Conservation (phyloP, 2,797 vertebrate genomes). For the Heliangelus exortis region DNA sequence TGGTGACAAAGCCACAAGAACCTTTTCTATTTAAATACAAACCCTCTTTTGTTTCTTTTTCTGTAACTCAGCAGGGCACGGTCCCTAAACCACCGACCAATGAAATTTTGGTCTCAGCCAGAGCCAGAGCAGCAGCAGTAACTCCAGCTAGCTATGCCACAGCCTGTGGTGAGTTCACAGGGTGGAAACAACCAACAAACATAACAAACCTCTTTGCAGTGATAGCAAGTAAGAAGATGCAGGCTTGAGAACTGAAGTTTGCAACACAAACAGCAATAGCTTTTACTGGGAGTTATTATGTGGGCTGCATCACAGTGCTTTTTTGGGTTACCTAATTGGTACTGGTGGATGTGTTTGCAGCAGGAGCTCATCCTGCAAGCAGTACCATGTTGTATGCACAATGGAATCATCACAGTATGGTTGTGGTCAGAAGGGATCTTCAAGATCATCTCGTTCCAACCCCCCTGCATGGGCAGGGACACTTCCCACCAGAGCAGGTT, state of each 20-base stretch:
- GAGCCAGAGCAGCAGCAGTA: neutral
- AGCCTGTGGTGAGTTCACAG: neutral
- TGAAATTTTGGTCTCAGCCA: neutral
- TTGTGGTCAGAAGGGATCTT: too few species aligned
- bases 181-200: neutral
- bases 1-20: neutral
- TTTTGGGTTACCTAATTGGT: neutral
- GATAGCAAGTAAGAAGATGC: neutral
- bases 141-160: neutral
- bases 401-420: too few species aligned
- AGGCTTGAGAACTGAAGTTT: neutral
- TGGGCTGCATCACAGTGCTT: neutral
- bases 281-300: neutral
- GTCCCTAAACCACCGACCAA: neutral
- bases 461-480: too few species aligned
- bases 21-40: conserved; percentile 19
- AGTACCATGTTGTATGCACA: neutral
- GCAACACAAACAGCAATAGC: neutral
- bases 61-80: neutral
- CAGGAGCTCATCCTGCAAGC: neutral
- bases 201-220: neutral
- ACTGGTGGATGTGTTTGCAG: neutral
- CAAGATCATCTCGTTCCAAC: too few species aligned
- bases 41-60: neutral
- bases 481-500: too few species aligned